Base-by-base conservation (phyloP, 2,888 invertebrate species). In the Agelastica alni region DNA sequence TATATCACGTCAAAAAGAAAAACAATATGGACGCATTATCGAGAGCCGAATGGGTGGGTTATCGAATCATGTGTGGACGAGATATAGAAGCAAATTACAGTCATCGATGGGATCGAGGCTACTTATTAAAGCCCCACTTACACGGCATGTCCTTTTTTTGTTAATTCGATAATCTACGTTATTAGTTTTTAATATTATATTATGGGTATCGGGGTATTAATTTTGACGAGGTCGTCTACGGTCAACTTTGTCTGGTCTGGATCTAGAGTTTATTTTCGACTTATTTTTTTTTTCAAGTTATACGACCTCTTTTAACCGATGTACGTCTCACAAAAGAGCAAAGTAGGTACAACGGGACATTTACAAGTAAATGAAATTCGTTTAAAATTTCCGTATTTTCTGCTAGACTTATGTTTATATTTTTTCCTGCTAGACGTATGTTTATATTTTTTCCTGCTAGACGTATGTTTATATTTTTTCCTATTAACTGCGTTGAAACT, bases 41-140 rank as follows among this genome's bases (percentile, higher is more conserved):
- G 65, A 66, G 67, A 66, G 66, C 62, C 60, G 64, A 72, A 71
- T 70, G 67, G 70, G 68, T 67, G 69, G 71, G 68, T 70, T 70
- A 73, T 68, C 68, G 65, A 68, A 68, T 69, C 69, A 70, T 70
- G 66, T 71, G 70, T 71, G 71, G 70, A 72, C 66, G 69, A 68
- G 70, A 71, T n/a, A n/a, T 71, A 70, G 66, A 67, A 64, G 67
- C 65, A 75, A 75, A 76, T 76, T 75, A 76, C 70, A 75, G 76
- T 75, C 67, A 76, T 76, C 73, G 65, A 63, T 65, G 58, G 67
- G 54, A 61, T 64, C 68, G 70, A 71, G 72, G 73, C 73, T 72
- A 70, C 73, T 75, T 72, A 76, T 75, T 75, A 76, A 70, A 70
- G 69, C 65, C 70, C 72, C 72, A 68, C 69, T 70, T 70, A 70